Base-by-base conservation (phyloP, 2,797 vertebrate species). In the Anniella stebbinsi region DNA sequence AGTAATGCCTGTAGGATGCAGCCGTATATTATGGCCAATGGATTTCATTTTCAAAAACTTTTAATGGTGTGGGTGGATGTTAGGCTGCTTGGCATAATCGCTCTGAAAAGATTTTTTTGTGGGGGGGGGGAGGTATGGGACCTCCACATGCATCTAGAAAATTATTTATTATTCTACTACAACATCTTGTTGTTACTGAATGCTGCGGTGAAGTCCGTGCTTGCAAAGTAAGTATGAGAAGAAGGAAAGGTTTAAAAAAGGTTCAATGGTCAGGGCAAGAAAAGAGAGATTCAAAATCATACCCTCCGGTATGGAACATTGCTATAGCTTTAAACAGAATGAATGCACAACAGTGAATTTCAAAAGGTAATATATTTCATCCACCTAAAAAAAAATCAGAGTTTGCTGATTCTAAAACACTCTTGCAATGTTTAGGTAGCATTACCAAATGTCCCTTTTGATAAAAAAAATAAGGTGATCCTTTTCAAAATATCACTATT, bases 221-320 rank as follows among this genome's bases (percentile, higher is more conserved):
- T 67, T 41, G 23, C 63, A 41, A 83, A 17, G 23, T 23, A 57
- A 82, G 11, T 12, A 54, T 3, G 3, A 13, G 36, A 28, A 66
- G 10, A n/a, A 11, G 18, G 30, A 36, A 57, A 23, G 41, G 4
- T 75, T 30, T 48, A 30, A 7, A 57, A 41, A 83, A 9, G 4
- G 15, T 45, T 81, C 33, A 51, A n/a, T 2, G 51, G 9, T 72
- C 33, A 54, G 2, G 48, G n/a, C 25, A 28, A 60, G 51, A 0
- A 63, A 23, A 57, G 1, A 67, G 88, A 92, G 8, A 45, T 88
- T 75, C 41, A 41, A 70, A 78, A 93, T 88, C 57, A 48, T 30
- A 87, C 41, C 72, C 76, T 13, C 36, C 25, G 57, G 1, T 17
- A 48, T 78, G 30, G 33, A 87, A 23, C 36, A 45, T n/a, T 87